These are phyloP conservation scores for Theonella swinhoei DNA, from an alignment of 37 sponge, comb jelly and placozoan genomes.

Conservation along the genomic window DNA sequence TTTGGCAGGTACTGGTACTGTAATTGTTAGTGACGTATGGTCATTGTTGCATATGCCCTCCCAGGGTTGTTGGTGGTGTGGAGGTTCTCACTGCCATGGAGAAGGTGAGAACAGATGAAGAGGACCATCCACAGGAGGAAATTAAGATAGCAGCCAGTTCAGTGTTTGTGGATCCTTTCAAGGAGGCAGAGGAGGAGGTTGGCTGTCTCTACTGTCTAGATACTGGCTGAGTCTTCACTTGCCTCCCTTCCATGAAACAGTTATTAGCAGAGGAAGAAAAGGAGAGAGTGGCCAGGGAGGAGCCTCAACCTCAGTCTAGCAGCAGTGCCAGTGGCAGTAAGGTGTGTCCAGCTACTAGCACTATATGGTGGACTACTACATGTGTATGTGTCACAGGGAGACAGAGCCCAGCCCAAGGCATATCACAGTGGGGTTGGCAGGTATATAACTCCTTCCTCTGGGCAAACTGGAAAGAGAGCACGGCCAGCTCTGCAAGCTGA, in stretches of 20 bases:
- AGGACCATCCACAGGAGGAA: slow-evolving; percentile 83
- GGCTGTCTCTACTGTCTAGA: neutral
- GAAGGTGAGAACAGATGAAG: slow-evolving; percentile 74
- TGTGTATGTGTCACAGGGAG: neutral
- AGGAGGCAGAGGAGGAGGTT: slow-evolving; percentile 86
- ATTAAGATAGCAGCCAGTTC: slow-evolving; percentile 58
- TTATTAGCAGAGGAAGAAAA: slow-evolving; percentile 36
- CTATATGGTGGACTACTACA: too few species aligned
- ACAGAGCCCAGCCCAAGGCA: slow-evolving; percentile 1
- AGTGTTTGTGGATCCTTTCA: slow-evolving; percentile 92
- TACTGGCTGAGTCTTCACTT: neutral
- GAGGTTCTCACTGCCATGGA: slow-evolving; percentile 87
- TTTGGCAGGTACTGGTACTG: slow-evolving; percentile 83
- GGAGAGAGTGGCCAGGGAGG: neutral
- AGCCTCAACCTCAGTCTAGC: neutral
- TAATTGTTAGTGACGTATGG: too few species aligned
- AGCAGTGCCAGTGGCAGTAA: neutral
- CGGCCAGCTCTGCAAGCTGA: too few species aligned
- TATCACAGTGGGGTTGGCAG: slow-evolving; percentile 48
- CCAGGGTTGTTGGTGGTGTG: slow-evolving; percentile 80
- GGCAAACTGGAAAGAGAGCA: neutral
- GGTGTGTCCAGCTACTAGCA: too few species aligned
- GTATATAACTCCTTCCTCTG: slow-evolving; percentile 43
- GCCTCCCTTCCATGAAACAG: neutral
- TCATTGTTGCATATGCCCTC: neutral